phyloP scores from a whole-genome alignment of 1,140 invertebrate species.

The Elymnias hypermnestra region DNA sequence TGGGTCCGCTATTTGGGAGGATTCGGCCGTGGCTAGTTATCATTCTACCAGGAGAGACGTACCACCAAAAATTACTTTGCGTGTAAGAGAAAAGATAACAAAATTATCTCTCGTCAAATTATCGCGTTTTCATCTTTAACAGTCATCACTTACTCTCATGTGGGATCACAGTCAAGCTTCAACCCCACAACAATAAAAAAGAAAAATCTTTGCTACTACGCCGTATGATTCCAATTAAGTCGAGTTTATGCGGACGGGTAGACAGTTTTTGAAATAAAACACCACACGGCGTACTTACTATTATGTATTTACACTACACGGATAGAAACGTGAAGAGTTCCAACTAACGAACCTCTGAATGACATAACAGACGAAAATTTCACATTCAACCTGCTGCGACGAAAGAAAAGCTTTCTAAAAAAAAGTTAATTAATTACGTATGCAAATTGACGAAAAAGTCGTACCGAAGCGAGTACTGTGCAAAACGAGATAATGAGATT shows the following conservation, averaged over 20 bases:
- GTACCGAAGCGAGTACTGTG: constrained; percentile 27
- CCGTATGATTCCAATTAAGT: background rate
- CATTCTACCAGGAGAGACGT: too few species aligned
- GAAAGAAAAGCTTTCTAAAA: constrained; percentile 43
- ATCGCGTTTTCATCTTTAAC: too few species aligned
- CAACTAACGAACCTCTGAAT: constrained; percentile 26
- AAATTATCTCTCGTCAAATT: too few species aligned
- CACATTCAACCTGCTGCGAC: constrained; percentile 37
- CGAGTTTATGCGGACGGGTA: constrained; percentile 3
- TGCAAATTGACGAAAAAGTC: constrained; percentile 63
- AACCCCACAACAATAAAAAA: too few species aligned
- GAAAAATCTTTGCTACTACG: too few species aligned
- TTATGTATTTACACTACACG: constrained; percentile 8
- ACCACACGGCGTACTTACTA: background rate
- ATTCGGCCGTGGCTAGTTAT: too few species aligned
- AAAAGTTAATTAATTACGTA: constrained; percentile 68
- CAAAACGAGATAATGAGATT: constrained; percentile 53
- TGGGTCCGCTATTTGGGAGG: too few species aligned
- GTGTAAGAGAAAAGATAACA: too few species aligned
- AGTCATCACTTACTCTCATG: too few species aligned
- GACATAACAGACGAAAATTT: constrained; percentile 23
- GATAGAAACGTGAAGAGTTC: constrained; percentile 14
- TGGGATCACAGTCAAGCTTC: too few species aligned
- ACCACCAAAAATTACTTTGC: too few species aligned
- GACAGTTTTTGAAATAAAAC: constrained; percentile 2